Evolutionary conservation across 1,140 invertebrate species (phyloP).

Genomic region (Diuraphis noxia): DNA sequence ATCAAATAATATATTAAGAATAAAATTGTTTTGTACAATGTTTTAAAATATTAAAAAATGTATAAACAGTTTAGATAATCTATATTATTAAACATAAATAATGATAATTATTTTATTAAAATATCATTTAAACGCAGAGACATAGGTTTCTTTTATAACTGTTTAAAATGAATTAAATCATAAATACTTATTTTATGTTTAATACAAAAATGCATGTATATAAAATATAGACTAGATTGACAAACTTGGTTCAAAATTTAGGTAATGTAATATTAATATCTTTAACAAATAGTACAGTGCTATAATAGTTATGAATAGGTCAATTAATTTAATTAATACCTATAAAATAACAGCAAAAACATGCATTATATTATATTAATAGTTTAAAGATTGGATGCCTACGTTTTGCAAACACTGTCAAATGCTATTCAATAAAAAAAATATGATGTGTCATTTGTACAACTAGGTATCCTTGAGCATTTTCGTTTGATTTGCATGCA

Average conservation of each 20-base stretch:
- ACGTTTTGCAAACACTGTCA: background rate
- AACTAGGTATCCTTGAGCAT: background rate
- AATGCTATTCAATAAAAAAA: background rate
- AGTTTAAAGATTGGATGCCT: too few species aligned
- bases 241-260: background rate
- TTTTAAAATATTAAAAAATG: too few species aligned
- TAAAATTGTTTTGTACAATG: too few species aligned
- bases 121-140: background rate
- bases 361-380: background rate
- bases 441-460: background rate
- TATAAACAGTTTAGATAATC: too few species aligned
- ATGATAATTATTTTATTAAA: too few species aligned
- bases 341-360: too few species aligned
- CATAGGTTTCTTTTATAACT: background rate
- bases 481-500: background rate
- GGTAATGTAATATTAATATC: background rate
- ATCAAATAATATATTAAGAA: too few species aligned
- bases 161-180: background rate
- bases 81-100: too few species aligned
- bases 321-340: too few species aligned
- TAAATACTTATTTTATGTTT: background rate
- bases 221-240: background rate
- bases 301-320: too few species aligned
- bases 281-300: background rate
- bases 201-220: background rate